A percentile compares a stretch with the other conserved stretches of the same genome.
phyloP scores from a whole-genome alignment of 2,797 vertebrate species.

The Fistularia tabacaria region DNA sequence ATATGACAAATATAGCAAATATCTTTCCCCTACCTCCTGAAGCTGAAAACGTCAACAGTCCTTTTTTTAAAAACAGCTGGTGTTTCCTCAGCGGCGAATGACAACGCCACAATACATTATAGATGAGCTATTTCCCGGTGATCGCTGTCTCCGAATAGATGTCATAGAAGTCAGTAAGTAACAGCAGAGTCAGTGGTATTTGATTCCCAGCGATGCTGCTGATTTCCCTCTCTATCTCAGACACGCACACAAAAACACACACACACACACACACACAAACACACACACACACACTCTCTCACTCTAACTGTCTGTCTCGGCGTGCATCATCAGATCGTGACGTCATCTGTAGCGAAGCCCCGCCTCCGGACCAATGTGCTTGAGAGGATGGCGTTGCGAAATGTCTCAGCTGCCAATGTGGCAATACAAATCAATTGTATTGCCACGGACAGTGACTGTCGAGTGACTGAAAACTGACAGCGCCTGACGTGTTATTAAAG shows the following conservation, averaged over 20 bases:
- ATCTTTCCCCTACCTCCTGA: conserved; percentile 44
- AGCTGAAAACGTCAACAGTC: not conserved
- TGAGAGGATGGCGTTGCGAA: conserved; percentile 1
- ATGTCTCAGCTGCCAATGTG: not conserved
- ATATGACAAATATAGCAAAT: not conserved
- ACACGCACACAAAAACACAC: not conserved
- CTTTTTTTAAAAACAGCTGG: not conserved
- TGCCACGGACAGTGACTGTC: no score
- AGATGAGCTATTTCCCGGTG: not conserved
- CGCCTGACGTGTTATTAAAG: no score
- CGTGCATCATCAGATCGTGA: conserved; percentile 24
- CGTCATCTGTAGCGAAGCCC: conserved; percentile 30
- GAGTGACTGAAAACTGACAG: no score
- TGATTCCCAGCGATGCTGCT: conserved; percentile 1
- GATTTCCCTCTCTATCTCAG: not conserved
- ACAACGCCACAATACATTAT: conserved; percentile 14
- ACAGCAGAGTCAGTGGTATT: not conserved
- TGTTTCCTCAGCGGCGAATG: conserved; percentile 12
- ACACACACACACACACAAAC: no score
- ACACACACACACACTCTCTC: not conserved
- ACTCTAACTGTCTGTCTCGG: not conserved
- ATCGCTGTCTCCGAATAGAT: not conserved
- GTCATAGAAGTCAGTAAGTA: not conserved
- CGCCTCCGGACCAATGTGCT: no score
- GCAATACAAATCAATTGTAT: no score